Base-by-base conservation (phyloP, 92 coral and sea anemone species). In the Bergia puertoricense region DNA sequence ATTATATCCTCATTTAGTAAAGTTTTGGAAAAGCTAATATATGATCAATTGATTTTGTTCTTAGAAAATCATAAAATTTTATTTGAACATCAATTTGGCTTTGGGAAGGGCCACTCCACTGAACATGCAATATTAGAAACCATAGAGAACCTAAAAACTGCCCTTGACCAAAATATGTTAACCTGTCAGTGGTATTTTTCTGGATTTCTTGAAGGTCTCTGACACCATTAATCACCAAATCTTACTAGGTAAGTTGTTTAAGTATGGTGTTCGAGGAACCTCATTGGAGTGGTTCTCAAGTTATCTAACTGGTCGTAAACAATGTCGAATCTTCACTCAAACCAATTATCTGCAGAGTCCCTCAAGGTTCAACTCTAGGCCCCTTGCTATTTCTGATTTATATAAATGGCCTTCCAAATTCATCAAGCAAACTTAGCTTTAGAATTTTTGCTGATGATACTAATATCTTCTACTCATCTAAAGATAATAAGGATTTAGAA, bases 191-290 rank as follows among this genome's bases (percentile, higher is more conserved):
- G 96, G 94, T 8, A 67, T 93, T 50, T 93, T 91, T 65, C 82
- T 93, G 36, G 91, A 93, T 43, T 83, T 91, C 57, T 77, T 91
- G 18, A 93, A 93, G 79, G 96, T 94, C 14, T 93, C 91, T 76
- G 96, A 89, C 72, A 93, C 91, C 1, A 90, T 91, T 6, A 89
- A 86, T 68, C 93, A 93, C 23, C 30, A 30, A 30, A 30, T 30
- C 30, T 67, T 93, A 68, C 76, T 93, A 62, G 15, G 71, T 7
- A 91, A 91, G 85, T 66, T 86, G 56, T 86, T 69, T 51, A 54
- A 77, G 46, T 94, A 94, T 94, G 92, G 94, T 4, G 82, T 92
- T n/a, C 81, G 88, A 71, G 96, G 92, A 37, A 13, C 11, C 22
- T 89, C 93, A 9, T 85, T 81, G 56, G 43, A 57, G 36, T 93